Evolutionary conservation across 2,113 vertebrate genomes (phyloP).

Genomic region (Prochilodus magdalenae): DNA sequence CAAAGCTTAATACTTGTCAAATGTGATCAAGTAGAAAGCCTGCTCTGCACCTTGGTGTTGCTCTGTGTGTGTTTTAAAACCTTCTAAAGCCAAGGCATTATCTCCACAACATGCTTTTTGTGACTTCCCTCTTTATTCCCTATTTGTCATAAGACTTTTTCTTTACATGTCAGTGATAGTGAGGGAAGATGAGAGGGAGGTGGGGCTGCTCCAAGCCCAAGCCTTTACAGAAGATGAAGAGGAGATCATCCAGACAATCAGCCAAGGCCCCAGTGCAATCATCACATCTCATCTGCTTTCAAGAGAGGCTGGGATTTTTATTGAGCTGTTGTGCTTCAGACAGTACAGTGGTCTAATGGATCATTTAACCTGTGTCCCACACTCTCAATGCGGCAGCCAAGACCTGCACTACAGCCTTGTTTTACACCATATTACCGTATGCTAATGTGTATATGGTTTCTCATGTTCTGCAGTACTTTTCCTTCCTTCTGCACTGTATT

Average conservation of each 20-base stretch:
- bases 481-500: background rate
- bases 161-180: constrained; percentile 21
- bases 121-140: background rate
- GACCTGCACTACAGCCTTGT: background rate
- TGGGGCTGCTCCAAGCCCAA: constrained; percentile 58
- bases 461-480: background rate
- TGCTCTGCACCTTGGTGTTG: background rate
- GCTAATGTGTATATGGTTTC: background rate
- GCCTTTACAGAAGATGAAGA: constrained; percentile 72
- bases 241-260: constrained; percentile 81
- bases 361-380: constrained; percentile 58
- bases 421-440: background rate
- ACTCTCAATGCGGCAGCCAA: background rate
- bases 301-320: constrained; percentile 75
- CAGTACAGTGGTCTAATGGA: constrained; percentile 54
- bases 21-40: background rate
- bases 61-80: background rate
- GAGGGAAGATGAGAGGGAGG: constrained; percentile 45
- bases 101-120: constrained; percentile 39
- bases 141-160: background rate
- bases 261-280: constrained; percentile 68
- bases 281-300: constrained; percentile 79
- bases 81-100: too few relatives aligned
- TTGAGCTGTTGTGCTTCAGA: constrained; percentile 78
- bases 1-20: background rate